Evolutionary conservation across 2,797 vertebrate genomes (phyloP), one percentile per base, ranked within the genome.

Genomic region (Helarctos malayanus): DNA sequence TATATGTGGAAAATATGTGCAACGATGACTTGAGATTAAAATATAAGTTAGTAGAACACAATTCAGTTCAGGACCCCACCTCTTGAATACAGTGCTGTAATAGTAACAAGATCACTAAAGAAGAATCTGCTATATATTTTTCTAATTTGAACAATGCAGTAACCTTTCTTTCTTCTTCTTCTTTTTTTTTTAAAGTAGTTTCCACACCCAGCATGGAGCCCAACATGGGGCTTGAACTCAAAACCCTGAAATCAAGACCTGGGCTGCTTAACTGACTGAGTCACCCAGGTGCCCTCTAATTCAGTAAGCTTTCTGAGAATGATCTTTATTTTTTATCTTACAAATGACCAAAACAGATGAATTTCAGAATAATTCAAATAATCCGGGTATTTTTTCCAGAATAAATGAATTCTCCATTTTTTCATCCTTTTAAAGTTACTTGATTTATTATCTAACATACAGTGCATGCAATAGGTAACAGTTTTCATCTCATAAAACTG

Each of bases 351-450:
- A 97, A 97, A 96, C 2, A 92, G 41, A 73, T 0, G 0, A 78
- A 93, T 41, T 23, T 61, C 61, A 76, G 27, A 63, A 97, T 85
- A 95, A 98, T 91, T 85, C 59, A 32, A 97, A 94, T 68, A 85
- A 45, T 12, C 13, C 47, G 16, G 23, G 56, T 61, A 15, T 18
- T 92, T 89, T 95, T 94, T 97, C 57, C 27, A 96, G 41, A 94
- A 69, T 38, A 95, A 59, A 52, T 81, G 5, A 89, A 27, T 93
- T 94, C 45, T 89, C 86, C 88, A 71, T 32, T 47, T 73, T 94
- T 83, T 35, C 69, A 45, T 52, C 32, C 93, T 86, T 94, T 63
- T 63, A 81, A 86, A 97, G 93, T 27, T 89, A 47, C 21, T 68
- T 69, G 68, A 96, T 89, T 95, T 97, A 97, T 86, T 94, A 93